Percentiles rank a stretch among this genome's conserved stretches.
Conservation (phyloP, 2,888 invertebrate genomes). For the Eilema sororculum region DNA sequence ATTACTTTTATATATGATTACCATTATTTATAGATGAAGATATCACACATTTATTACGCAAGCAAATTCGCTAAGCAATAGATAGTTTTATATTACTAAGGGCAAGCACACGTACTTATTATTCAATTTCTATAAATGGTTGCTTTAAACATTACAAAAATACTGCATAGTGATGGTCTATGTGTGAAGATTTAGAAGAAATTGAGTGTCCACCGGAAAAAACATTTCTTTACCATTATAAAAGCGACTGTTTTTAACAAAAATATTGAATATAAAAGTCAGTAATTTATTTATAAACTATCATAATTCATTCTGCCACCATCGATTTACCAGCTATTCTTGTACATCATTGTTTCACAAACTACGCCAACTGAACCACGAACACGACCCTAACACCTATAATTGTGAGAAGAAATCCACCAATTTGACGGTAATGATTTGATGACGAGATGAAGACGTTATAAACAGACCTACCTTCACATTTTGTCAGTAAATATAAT, state of each 20-base stretch:
- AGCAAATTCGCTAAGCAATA: too few species aligned
- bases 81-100: too few species aligned
- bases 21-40: too few species aligned
- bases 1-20: too few species aligned
- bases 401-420: slow-evolving; percentile 21
- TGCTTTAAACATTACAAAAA: background rate
- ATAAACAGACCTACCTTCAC: slow-evolving; percentile 17
- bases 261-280: background rate
- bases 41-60: too few species aligned
- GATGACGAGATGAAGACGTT: slow-evolving; percentile 19
- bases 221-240: background rate
- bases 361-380: slow-evolving; percentile 7
- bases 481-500: slow-evolving; percentile 18
- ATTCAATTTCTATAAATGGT: background rate
- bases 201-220: background rate
- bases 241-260: background rate
- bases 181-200: background rate
- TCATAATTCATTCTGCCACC: background rate
- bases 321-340: background rate
- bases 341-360: background rate
- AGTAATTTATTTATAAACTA: background rate
- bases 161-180: background rate
- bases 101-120: background rate
- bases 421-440: slow-evolving; percentile 18
- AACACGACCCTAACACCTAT: slow-evolving; percentile 13